Evolutionary conservation across 1,140 invertebrate genomes (phyloP).

Genomic region (Megathymus violae): DNA sequence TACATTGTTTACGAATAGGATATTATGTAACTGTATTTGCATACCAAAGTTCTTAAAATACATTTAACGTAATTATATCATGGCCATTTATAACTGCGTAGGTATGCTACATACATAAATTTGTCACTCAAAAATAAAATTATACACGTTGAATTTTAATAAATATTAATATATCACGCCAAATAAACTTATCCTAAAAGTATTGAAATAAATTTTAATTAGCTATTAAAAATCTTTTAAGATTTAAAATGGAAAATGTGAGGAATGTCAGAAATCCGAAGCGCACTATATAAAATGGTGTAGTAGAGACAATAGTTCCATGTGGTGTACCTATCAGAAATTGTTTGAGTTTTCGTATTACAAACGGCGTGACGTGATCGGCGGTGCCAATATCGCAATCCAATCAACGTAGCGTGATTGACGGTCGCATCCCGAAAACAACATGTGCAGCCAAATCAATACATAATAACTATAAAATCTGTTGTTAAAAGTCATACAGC

Average conservation of each 20-base stretch:
- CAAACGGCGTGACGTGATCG: conserved; percentile 54
- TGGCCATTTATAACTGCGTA: too few species aligned
- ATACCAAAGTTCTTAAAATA: too few species aligned
- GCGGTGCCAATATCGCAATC: conserved; percentile 75
- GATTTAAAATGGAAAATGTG: neutral
- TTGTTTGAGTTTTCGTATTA: conserved; percentile 40
- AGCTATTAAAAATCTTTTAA: too few species aligned
- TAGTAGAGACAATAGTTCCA: neutral
- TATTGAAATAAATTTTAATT: too few species aligned
- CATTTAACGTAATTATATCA: too few species aligned
- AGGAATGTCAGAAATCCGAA: neutral
- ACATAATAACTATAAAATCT: conserved; percentile 15
- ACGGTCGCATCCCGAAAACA: conserved; percentile 51
- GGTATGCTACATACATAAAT: too few species aligned
- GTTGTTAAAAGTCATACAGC: conserved; percentile 8
- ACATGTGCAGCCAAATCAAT: conserved; percentile 17
- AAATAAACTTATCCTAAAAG: too few species aligned
- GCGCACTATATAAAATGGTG: neutral
- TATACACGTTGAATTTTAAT: too few species aligned
- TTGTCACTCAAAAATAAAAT: too few species aligned
- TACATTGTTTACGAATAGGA: too few species aligned
- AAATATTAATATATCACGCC: too few species aligned
- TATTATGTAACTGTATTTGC: too few species aligned
- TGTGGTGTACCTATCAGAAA: conserved; percentile 30
- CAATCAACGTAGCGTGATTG: conserved; percentile 76